A percentile compares a stretch with the other conserved stretches of the same genome.
Conservation (phyloP, 2,113 vertebrate species). For the Lasiurus borealis region DNA sequence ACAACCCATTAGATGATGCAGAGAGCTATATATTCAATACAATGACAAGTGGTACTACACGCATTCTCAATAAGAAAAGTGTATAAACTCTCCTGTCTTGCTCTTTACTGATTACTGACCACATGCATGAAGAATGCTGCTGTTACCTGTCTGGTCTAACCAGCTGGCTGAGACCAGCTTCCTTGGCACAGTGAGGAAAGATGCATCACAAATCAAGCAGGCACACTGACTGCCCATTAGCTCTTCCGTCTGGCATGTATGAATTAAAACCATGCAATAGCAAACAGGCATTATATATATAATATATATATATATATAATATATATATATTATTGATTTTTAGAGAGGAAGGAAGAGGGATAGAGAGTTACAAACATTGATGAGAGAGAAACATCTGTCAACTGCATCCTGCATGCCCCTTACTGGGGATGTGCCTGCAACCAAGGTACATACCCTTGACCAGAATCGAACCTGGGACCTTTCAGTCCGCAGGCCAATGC, state of each 20-base stretch:
- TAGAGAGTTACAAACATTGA: too few relatives aligned
- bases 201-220: neutral
- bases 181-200: neutral
- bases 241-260: neutral
- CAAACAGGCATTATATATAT: too few relatives aligned
- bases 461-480: too few relatives aligned
- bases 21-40: neutral
- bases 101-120: neutral
- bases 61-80: neutral
- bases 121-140: neutral
- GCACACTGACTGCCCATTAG: neutral
- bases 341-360: too few relatives aligned
- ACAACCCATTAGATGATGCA: neutral
- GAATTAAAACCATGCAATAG: neutral
- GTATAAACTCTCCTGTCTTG: neutral
- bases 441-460: too few relatives aligned
- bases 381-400: too few relatives aligned
- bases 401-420: too few relatives aligned
- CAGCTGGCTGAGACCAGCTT: neutral
- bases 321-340: too few relatives aligned
- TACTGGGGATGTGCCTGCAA: too few relatives aligned
- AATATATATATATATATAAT: too few relatives aligned
- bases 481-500: too few relatives aligned
- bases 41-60: neutral
- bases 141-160: accelerated